Base-by-base conservation (phyloP, 2,888 invertebrate species). In the Lumbricus terrestris region DNA sequence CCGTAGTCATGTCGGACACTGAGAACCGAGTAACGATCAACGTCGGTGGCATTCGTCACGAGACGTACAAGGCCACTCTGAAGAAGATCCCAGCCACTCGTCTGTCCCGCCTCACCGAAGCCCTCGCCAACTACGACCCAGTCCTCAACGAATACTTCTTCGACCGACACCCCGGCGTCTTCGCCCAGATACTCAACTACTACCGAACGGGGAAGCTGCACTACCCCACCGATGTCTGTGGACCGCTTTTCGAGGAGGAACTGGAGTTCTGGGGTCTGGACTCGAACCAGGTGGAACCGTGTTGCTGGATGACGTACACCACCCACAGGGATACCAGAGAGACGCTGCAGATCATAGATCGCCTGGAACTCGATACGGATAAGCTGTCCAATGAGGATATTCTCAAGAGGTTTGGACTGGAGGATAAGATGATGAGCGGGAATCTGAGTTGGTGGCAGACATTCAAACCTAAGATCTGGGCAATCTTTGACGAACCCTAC, bases 81-180 rank as follows among this genome's bases (percentile, higher is more conserved):
- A 98, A 98, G 96, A 99, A 99, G 96, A 99, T 98, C 94, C 98
- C 98, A 82, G 98, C 98, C 94, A 99, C 98, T 90, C 96, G 98
- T 92, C 96, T 99, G 93, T 98, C 98, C 89, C 96, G 98, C 92
- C 96, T 98, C 93, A 98, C 98, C 29, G 99, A 99, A 96, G 98
- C 98, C 88, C 96, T 99, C 94, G 99, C 98, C 95, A 99, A 99
- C 96, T 99, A 99, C 96, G 99, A 99, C 96, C 98, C 99, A 89
- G 97, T 99, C 94, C 96, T 99, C 94, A 99, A 99, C 96, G 99
- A 99, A 96, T 99, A 99, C 96, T 99, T 99, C 96, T 99, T 99
- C 96, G 99, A 92, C 90, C 42, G 91, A 3, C 89, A 89, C 37
- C 89, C 89, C 20, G 89, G 89, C 29, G 89, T 89, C 40, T 89